These are phyloP conservation scores for Gallinago undulata DNA, from an alignment of 2,113 vertebrate species.

Conservation along the genomic window DNA sequence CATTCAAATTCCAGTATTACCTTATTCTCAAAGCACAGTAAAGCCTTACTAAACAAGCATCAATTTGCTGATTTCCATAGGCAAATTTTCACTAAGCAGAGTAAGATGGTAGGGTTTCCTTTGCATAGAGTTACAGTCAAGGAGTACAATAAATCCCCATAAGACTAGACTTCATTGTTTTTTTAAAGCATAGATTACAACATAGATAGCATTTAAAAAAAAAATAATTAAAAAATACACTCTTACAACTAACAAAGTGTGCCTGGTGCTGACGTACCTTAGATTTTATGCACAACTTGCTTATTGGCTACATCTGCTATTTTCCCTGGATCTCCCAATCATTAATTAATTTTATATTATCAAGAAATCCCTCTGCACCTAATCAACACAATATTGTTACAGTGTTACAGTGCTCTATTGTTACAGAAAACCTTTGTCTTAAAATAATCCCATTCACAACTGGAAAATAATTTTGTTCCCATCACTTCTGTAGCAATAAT, in stretches of 20 bases:
- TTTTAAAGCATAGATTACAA: neutral
- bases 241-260: neutral
- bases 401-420: neutral
- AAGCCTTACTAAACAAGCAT: neutral
- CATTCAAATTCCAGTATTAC: neutral
- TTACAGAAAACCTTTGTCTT: neutral
- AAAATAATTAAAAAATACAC: neutral
- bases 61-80: neutral
- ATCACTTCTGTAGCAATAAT: neutral
- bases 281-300: neutral
- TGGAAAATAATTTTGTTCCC: neutral
- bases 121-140: constrained; percentile 7
- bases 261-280: neutral
- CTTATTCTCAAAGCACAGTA: neutral
- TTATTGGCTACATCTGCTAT: neutral
- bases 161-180: neutral
- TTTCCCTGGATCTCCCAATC: neutral
- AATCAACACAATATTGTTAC: neutral
- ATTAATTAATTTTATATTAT: neutral
- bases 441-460: neutral
- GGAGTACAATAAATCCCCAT: neutral
- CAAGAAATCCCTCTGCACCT: neutral
- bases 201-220: neutral
- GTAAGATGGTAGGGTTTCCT: neutral
- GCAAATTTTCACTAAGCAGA: constrained; percentile 23